Evolutionary conservation across 2,888 invertebrate genomes (phyloP), one percentile per base, ranked within the genome.

Genomic region (Idaea dimidiata): DNA sequence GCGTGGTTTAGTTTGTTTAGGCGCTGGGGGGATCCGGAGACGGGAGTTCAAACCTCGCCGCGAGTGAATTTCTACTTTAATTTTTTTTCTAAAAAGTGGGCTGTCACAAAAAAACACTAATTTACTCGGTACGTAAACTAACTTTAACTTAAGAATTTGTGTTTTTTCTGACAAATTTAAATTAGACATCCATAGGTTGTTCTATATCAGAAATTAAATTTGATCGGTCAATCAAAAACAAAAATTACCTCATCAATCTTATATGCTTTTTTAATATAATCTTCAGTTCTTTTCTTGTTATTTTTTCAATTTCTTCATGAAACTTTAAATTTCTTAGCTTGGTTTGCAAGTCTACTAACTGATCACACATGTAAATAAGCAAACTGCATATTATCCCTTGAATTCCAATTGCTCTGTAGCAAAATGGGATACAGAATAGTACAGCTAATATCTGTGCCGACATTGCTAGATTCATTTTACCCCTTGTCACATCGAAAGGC

Each of bases 321-420:
- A 81, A 84, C 7, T 77, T 67, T 60, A 90, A 72, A 17, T 57
- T 60, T 54, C 71, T 79, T 17, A 90, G 70, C 24, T 76, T 73
- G 0, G 65, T 54, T 62, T 89, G 88, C 54, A 91, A 62, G 17
- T 82, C 78, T 2, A 77, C 65, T n/a, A 90, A 63, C 64, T 91
- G 90, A 58, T 90, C 89, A 60, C 88, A 86, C 54, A 91, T 62
- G 64, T 90, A 91, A 78, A 90, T 83, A 1, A 86, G 72, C 24
- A 89, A 68, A 54, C 88, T 85, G 66, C 88, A 88, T 0, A 90
- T 78, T 1, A 89, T 74, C 0, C 88, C 88, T 72, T 90, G 87
- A 72, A 90, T 84, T 0, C 83, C 84, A 53, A 84, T 80, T 0
- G 80, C 85, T 71, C 90, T 76, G 18, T 78, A 80, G 0, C 79